phyloP scores from a whole-genome alignment of 2,888 invertebrate species.

The Rosalia funebris region DNA sequence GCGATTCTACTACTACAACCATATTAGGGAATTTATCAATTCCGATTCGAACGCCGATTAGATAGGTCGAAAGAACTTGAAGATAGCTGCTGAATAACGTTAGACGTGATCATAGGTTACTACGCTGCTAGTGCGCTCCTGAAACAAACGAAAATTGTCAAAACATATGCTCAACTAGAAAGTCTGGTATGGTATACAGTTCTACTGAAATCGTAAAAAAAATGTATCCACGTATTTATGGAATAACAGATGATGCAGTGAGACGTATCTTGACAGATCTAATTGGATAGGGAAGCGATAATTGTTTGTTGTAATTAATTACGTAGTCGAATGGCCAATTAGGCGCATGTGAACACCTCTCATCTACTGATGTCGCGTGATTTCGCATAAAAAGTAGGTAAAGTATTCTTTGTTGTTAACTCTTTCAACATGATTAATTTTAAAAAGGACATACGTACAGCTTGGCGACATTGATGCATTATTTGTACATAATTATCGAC shows the following conservation, averaged over 20 bases:
- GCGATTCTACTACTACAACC: constrained; percentile 48
- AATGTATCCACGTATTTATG: too few relatives aligned
- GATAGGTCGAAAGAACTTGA: constrained; percentile 7
- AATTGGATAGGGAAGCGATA: constrained; percentile 8
- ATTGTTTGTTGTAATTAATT: constrained; percentile 27
- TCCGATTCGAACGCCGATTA: constrained; percentile 8
- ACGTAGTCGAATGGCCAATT: constrained; percentile 17
- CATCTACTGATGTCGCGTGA: constrained; percentile 14
- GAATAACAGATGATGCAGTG: not conserved
- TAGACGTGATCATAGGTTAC: constrained; percentile 30
- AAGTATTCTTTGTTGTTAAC: not conserved
- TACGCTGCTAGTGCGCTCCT: constrained; percentile 22
- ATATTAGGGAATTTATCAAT: constrained; percentile 2
- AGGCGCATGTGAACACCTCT: constrained; percentile 12
- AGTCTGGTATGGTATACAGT: too few relatives aligned
- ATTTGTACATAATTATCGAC: too few relatives aligned
- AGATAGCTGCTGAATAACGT: constrained; percentile 18
- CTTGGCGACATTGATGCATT: too few relatives aligned
- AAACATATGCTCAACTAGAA: too few relatives aligned
- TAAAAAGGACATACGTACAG: not conserved
- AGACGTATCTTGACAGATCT: not conserved
- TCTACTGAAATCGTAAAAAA: not conserved
- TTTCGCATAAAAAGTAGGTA: not conserved
- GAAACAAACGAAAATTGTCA: constrained; percentile 12
- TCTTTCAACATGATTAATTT: not conserved